Base-by-base conservation (phyloP, 64 coral and sea anemone genomes). In the Platygyra sinensis region DNA sequence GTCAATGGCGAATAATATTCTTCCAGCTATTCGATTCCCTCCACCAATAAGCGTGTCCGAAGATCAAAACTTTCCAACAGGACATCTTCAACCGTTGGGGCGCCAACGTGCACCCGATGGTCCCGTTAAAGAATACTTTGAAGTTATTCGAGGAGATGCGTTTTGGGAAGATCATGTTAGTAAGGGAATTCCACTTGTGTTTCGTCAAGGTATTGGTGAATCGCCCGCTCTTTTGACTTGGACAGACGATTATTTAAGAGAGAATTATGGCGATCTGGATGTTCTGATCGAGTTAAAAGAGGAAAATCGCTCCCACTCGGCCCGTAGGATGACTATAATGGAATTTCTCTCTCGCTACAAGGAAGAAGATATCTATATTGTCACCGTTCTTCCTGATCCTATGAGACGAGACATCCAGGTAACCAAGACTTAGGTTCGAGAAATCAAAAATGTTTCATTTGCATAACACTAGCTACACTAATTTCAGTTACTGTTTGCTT, bases 331-430 rank as follows among this genome's bases (percentile, higher is more conserved):
- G 92, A 94, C 83, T 51, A 86, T 96, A 31, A 72, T 63, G 8
- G 82, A 78, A 18, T 96, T 96, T 94, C 73, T 96, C 19, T 76
- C 89, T 72, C 91, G 81, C 15, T 96, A 96, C 33, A 83, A 90
- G 22, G 61, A 55, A 9, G 87, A 94, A 24, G 91, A 96, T 78
- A 63, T 94, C 20, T 96, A 96, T 79, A 91, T 55, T 54, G 95
- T 96, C 4, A 96, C 95, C 27, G 83, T 96, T 85, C 39, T 96
- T 5, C 95, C 95, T 4, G 89, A 96, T 87, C 88, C 91, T 2
- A 94, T 96, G 95, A 81, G 95, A 8, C 86, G 87, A 57, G 95
- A 96, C 61, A 73, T 96, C 7, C 95, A 96, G 92, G 95, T 96
- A 72, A 52, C 5, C 62, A 14, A 20, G 5, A 20, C 57, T 24